Percentiles rank a stretch among this genome's conserved stretches.
phyloP scores from a whole-genome alignment of 2,113 vertebrate species.

The Melierax canorus region DNA sequence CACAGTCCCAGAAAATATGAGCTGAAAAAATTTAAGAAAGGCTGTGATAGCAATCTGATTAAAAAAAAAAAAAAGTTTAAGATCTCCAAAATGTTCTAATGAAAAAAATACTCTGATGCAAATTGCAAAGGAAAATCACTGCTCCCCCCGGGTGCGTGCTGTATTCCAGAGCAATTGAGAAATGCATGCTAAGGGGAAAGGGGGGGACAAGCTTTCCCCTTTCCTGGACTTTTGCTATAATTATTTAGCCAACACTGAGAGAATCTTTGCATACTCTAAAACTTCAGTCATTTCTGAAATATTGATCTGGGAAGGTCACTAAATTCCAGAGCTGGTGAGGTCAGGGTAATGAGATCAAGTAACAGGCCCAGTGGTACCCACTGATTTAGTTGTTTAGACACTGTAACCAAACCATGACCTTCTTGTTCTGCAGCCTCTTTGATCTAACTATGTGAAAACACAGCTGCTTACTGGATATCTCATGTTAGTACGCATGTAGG shows the following conservation, averaged over 20 bases:
- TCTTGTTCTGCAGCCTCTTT: constrained; percentile 35
- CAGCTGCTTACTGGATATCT: constrained; percentile 11
- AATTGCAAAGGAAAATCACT: background rate
- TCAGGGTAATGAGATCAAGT: constrained; percentile 49
- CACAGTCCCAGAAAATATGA: background rate
- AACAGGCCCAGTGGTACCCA: constrained; percentile 22
- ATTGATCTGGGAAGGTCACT: constrained; percentile 31
- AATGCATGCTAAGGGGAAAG: background rate
- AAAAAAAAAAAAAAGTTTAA: background rate
- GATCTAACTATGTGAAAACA: constrained; percentile 51
- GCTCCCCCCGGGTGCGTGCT: background rate
- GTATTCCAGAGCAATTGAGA: background rate
- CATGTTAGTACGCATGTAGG: background rate
- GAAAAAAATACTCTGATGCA: background rate
- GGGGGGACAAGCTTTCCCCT: background rate
- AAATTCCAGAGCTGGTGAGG: constrained; percentile 41
- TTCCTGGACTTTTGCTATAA: background rate
- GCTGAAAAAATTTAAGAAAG: background rate
- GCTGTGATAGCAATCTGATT: background rate
- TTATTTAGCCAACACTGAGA: background rate
- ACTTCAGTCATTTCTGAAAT: constrained; percentile 43
- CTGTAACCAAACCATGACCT: constrained; percentile 52
- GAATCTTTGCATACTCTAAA: constrained; percentile 3
- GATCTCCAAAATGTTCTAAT: background rate
- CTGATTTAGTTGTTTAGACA: constrained; percentile 56